Evolutionary conservation across 1,140 invertebrate species (phyloP).

Genomic region (Zaprionus camerounensis): DNA sequence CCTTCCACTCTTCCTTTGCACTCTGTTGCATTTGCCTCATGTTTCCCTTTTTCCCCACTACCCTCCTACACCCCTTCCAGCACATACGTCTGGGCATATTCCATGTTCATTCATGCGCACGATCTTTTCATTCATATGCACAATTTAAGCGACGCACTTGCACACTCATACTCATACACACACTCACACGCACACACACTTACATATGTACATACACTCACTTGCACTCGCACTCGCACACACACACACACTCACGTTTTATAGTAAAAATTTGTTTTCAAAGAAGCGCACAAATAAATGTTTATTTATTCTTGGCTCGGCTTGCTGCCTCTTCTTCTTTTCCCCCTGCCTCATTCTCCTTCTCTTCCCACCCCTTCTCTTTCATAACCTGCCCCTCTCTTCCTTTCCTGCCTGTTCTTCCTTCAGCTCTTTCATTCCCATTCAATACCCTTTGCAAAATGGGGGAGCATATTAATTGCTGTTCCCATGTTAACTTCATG

Average conservation of each 20-base stretch:
- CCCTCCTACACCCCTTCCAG: not conserved
- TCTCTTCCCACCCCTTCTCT: no score
- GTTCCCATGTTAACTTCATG: not conserved
- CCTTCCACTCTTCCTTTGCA: constrained; percentile 3
- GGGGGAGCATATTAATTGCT: not conserved
- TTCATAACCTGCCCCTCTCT: not conserved
- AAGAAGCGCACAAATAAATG: constrained; percentile 40
- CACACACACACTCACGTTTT: constrained; percentile 18
- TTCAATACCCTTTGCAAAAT: not conserved
- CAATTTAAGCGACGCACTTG: constrained; percentile 41
- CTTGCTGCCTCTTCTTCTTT: constrained; percentile 19
- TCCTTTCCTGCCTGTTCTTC: not conserved
- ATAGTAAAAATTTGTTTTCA: constrained; percentile 50
- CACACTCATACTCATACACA: constrained; percentile 12
- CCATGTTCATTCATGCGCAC: constrained; percentile 51
- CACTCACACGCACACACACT: not conserved
- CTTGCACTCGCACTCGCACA: constrained; percentile 7
- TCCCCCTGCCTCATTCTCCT: not conserved
- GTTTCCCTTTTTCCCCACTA: not conserved
- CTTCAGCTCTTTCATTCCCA: not conserved
- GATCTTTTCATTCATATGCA: constrained; percentile 54
- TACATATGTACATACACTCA: not conserved
- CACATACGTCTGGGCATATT: constrained; percentile 34
- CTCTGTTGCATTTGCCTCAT: not conserved
- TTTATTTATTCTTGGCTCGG: constrained; percentile 53